These are phyloP conservation scores for Pseudomugil tenellus DNA, from an alignment of 2,797 vertebrate genomes.

Conservation along the genomic window DNA sequence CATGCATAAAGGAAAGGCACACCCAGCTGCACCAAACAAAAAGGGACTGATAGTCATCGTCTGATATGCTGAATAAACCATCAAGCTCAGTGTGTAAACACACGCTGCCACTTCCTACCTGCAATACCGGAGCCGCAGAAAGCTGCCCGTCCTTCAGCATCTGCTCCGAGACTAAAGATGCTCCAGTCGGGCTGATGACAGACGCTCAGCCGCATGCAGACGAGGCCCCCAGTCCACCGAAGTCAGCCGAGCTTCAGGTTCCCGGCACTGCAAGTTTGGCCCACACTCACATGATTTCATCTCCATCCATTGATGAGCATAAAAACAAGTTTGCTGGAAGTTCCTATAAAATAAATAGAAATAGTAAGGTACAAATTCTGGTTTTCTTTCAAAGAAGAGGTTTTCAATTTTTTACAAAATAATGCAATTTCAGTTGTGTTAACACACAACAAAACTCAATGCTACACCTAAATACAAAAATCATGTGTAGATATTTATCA, in stretches of 20 bases:
- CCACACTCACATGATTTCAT: slow-evolving; percentile 56
- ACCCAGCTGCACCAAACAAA: slow-evolving; percentile 11
- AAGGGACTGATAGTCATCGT: slow-evolving; percentile 1
- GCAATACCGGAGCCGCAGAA: slow-evolving; percentile 30
- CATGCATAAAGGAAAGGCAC: slow-evolving; percentile 23
- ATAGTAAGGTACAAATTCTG: no score
- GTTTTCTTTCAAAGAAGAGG: no score
- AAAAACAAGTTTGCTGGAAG: slow-evolving; percentile 9
- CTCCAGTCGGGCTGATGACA: slow-evolving; percentile 51
- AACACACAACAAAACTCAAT: no score
- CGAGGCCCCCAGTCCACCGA: slow-evolving; percentile 63
- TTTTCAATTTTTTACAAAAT: no score
- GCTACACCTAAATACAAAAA: no score
- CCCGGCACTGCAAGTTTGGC: slow-evolving; percentile 11
- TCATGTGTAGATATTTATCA: no score
- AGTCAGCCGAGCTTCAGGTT: slow-evolving; percentile 39
- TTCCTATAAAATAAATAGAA: slow-evolving; percentile 23
- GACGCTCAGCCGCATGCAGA: slow-evolving; percentile 44
- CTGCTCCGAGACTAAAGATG: slow-evolving; percentile 11
- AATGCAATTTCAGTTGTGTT: no score
- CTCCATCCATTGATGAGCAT: slow-evolving; percentile 58
- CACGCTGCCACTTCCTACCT: slow-evolving; percentile 46
- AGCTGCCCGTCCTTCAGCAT: slow-evolving; percentile 14
- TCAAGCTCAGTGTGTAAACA: neutral
- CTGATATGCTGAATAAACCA: neutral